Evolutionary conservation across 2,888 invertebrate genomes (phyloP).

Genomic region (Brenthis ino): DNA sequence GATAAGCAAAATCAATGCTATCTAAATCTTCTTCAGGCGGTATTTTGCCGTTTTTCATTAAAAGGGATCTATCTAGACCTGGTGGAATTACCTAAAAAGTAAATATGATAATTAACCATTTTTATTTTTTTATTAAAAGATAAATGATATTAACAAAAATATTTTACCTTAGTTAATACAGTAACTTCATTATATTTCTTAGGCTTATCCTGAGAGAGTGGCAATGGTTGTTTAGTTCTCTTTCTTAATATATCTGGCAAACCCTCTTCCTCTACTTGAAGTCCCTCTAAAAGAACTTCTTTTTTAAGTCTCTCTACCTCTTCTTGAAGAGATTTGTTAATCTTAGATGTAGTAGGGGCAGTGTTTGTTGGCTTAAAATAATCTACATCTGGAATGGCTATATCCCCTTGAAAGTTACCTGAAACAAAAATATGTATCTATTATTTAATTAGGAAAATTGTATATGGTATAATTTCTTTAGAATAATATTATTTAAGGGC

Average conservation of each 20-base stretch:
- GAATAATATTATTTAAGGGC: too few relatives aligned
- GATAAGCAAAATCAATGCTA: slow-evolving; percentile 49
- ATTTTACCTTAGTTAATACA: slow-evolving; percentile 68
- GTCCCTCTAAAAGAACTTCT: slow-evolving; percentile 89
- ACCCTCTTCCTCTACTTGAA: slow-evolving; percentile 93
- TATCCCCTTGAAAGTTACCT: slow-evolving; percentile 93
- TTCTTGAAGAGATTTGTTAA: slow-evolving; percentile 86
- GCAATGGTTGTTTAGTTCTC: slow-evolving; percentile 85
- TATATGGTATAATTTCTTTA: too few relatives aligned
- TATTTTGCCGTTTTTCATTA: slow-evolving; percentile 73
- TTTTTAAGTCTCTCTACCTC: slow-evolving; percentile 92
- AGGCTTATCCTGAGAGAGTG: slow-evolving; percentile 70
- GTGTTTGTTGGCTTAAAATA: slow-evolving; percentile 60
- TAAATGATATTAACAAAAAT: background rate
- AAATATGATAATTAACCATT: background rate
- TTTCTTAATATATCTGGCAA: slow-evolving; percentile 87
- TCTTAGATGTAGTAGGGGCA: slow-evolving; percentile 72
- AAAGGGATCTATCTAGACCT: slow-evolving; percentile 68
- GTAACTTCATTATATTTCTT: slow-evolving; percentile 78
- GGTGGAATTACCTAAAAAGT: slow-evolving; percentile 60
- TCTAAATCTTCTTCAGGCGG: slow-evolving; percentile 65
- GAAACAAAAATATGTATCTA: slow-evolving; percentile 57
- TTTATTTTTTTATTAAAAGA: background rate
- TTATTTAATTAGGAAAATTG: background rate
- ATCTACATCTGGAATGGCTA: slow-evolving; percentile 87